These are phyloP conservation scores for Eupithecia insigniata DNA, from an alignment of 2,888 invertebrate species.

Conservation along the genomic window DNA sequence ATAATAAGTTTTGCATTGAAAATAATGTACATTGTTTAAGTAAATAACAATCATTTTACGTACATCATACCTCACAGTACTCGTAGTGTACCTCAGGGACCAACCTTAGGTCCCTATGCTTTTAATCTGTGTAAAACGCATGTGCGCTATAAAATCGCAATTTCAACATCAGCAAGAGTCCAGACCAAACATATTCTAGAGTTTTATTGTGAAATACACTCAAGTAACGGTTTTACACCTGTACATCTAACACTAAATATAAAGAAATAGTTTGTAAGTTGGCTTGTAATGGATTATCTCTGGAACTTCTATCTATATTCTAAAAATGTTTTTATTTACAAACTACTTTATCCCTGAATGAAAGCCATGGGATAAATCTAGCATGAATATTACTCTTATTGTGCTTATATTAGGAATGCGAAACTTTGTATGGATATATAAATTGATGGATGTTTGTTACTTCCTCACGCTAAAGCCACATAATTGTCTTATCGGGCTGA, in stretches of 20 bases:
- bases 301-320: not conserved
- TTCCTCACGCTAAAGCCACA: not conserved
- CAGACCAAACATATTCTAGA: not conserved
- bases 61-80: not conserved
- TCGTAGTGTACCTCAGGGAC: not conserved
- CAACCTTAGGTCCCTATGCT: not conserved
- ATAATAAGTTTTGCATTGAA: not conserved
- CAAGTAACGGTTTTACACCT: not conserved
- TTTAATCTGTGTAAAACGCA: conserved; percentile 1
- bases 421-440: not conserved
- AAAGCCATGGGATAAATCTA: not conserved
- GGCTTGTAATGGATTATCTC: not conserved
- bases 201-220: conserved; percentile 6
- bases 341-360: not conserved
- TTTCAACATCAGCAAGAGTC: not conserved
- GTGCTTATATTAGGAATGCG: not conserved
- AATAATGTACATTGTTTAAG: not conserved
- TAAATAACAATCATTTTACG: not conserved
- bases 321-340: not conserved
- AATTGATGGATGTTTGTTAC: not conserved
- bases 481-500: not conserved
- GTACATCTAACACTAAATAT: not conserved
- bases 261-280: not conserved
- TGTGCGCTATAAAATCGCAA: not conserved
- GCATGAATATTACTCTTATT: not conserved